Conservation (phyloP, 1,140 invertebrate genomes). For the Pemphigus obesinymphae region DNA sequence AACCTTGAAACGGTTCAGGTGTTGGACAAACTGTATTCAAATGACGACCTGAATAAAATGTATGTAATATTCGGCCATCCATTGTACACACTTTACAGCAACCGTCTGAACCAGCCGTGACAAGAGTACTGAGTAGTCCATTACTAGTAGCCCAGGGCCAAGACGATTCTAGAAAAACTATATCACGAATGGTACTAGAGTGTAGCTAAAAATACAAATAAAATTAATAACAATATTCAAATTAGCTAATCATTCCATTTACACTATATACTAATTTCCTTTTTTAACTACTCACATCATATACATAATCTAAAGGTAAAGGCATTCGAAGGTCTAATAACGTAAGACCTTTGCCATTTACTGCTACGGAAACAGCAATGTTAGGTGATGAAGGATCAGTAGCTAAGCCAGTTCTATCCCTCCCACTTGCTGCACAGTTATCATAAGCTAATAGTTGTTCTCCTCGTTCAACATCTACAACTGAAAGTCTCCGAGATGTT, state of each 20-base stretch:
- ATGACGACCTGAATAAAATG: slow-evolving; percentile 53
- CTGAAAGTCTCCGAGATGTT: slow-evolving; percentile 53
- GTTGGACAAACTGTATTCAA: slow-evolving; percentile 54
- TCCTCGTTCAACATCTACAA: slow-evolving; percentile 55
- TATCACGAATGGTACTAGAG: slow-evolving; percentile 52
- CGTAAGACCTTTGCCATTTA: slow-evolving; percentile 55
- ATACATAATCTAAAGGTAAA: slow-evolving; percentile 55
- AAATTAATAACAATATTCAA: neutral
- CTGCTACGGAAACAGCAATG: slow-evolving; percentile 54
- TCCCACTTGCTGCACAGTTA: slow-evolving; percentile 54
- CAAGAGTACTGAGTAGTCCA: slow-evolving; percentile 50
- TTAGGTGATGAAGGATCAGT: slow-evolving; percentile 54
- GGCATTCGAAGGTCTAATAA: slow-evolving; percentile 56
- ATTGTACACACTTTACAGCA: slow-evolving; percentile 54
- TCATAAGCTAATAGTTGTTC: slow-evolving; percentile 55
- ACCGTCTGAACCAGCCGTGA: slow-evolving; percentile 53
- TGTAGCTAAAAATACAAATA: slow-evolving; percentile 51
- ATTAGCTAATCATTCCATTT: neutral
- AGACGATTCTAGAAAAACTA: slow-evolving; percentile 53
- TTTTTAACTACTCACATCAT: slow-evolving; percentile 51
- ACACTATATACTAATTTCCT: neutral
- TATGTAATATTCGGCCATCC: slow-evolving; percentile 53
- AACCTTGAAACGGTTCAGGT: slow-evolving; percentile 53
- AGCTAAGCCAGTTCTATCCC: slow-evolving; percentile 54
- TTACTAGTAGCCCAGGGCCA: slow-evolving; percentile 53